A percentile compares a stretch with the other conserved stretches of the same genome.
These are phyloP conservation scores for Brachyhypopomus occidentalis DNA, from an alignment of 2,113 vertebrate genomes.

Conservation along the genomic window DNA sequence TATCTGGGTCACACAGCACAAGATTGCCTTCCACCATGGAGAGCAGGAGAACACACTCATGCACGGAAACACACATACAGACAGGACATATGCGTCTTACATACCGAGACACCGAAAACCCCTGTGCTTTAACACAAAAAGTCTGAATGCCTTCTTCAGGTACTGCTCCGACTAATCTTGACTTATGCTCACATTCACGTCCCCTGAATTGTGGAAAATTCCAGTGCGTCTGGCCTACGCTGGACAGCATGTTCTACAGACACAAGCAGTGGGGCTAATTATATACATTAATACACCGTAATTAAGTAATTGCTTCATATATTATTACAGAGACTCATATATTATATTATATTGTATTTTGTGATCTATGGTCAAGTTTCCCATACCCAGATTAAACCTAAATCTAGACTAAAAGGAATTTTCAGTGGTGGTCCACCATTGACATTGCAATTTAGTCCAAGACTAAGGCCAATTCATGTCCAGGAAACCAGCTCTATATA, in stretches of 20 bases:
- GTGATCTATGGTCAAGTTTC: neutral
- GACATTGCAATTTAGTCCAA: no score
- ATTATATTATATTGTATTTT: neutral
- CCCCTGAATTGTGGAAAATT: neutral
- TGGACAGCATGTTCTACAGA: neutral
- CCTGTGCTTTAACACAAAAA: neutral
- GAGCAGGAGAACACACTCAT: neutral
- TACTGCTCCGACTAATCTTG: neutral
- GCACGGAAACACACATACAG: neutral
- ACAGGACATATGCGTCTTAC: neutral
- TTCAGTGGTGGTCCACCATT: no score
- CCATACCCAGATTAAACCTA: no score
- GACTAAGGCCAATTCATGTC: no score
- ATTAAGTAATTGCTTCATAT: no score
- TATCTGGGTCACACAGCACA: slow-evolving; percentile 23
- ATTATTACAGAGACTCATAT: neutral
- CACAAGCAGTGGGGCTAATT: neutral
- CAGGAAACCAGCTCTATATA: neutral
- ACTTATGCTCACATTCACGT: neutral
- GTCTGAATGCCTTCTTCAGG: neutral
- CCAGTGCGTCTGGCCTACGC: neutral
- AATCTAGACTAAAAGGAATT: no score
- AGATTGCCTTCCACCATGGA: neutral
- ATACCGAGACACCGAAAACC: no score
- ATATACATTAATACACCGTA: neutral